Conservation (phyloP, 2,113 vertebrate genomes). For the Vireo altiloquus region DNA sequence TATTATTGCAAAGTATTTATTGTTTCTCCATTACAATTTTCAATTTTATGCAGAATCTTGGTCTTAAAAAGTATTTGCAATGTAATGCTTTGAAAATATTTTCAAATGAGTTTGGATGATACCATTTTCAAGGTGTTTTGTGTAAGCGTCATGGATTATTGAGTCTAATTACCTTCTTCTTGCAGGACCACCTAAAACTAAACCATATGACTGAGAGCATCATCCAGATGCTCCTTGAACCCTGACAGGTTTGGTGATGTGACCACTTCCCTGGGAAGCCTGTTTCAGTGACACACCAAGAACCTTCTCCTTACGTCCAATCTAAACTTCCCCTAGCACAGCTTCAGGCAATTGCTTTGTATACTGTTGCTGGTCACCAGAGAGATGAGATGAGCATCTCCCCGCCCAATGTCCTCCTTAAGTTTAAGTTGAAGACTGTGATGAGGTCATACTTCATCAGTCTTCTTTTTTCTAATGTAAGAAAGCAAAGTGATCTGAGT, state of each 20-base stretch:
- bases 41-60: not conserved
- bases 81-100: not conserved
- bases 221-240: not conserved
- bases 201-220: not conserved
- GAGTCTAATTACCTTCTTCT: not conserved
- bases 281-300: not conserved
- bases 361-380: not conserved
- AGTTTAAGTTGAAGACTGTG: not conserved
- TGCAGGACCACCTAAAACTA: not conserved
- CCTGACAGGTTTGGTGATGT: not conserved
- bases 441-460: not conserved
- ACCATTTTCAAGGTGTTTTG: not conserved
- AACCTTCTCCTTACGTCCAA: not conserved
- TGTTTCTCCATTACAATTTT: not conserved
- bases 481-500: not conserved
- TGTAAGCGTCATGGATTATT: accelerated
- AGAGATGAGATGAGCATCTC: not conserved
- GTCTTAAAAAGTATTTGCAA: not conserved
- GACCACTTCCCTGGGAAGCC: not conserved
- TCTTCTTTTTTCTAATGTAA: not conserved
- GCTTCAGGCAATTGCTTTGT: not conserved
- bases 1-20: not conserved
- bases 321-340: not conserved
- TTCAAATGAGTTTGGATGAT: not conserved
- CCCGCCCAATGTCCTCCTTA: too few relatives aligned